Base-by-base conservation (phyloP, 30 jellyfish, hydroid and myxozoan genomes). In the Calvadosia cruxmelitensis region DNA sequence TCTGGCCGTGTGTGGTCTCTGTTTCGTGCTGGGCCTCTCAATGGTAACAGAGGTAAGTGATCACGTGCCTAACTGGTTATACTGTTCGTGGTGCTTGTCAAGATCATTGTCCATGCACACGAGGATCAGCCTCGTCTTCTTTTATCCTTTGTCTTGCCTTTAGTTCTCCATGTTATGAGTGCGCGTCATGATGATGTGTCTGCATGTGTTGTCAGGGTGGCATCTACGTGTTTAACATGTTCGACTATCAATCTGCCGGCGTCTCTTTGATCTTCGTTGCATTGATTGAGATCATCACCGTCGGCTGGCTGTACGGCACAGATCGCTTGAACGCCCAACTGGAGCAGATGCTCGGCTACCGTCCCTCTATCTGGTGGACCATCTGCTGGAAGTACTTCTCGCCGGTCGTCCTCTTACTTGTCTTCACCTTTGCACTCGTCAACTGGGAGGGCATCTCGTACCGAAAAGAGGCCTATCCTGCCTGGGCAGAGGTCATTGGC, bases 401-500 rank as follows among this genome's bases (percentile, higher is more conserved):
- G 33, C 94, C 94, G 2, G 25, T 36, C 27, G 64, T 82, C 81
- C 64, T 82, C 3, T 20, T 33, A n/a, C 33, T 76, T 26, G 91
- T 82, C 5, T 74, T 82, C 57, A 66, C 68, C 12, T 82, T 82
- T 78, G 73, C 78, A 33, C 61, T 82, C 34, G 79, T 29, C 15
- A 64, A 82, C 28, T 67, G 76, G 76, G 70, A 67, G 1, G 76
- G 76, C 34, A n/a, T 84, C 15, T 64, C 78, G 0, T 84, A 84
- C 63, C 69, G 73, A 27, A 61, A 29, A 2, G 49, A 84, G 51
- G 75, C 82, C 29, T 84, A 74, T 49, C 95, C 95, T 0, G 67
- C 24, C 23, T 84, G 95, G 95, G 95, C 95, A 34, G 95, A 84
- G 69, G 53, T 68, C 53, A 72, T 84, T 35, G 95, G 95, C 0